Evolutionary conservation across 2,113 vertebrate genomes (phyloP).

Genomic region (Seriola aureovittata): DNA sequence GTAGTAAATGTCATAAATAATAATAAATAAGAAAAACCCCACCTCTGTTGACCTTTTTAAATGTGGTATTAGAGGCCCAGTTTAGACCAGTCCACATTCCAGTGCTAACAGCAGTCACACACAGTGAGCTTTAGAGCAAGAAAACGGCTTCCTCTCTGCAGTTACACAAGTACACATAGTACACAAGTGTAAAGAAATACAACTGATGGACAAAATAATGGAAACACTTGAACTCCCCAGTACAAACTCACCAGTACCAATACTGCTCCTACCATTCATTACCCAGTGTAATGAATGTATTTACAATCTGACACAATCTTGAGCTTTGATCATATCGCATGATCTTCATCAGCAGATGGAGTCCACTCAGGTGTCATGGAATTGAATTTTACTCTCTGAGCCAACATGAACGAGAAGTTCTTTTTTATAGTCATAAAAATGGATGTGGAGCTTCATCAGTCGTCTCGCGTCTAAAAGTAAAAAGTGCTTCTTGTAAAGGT

Average conservation of each 20-base stretch:
- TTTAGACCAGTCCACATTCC: slow-evolving; percentile 6
- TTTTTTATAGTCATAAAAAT: too few species aligned
- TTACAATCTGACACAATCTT: background rate
- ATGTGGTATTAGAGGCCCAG: background rate
- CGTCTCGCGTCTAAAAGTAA: background rate
- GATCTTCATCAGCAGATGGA: background rate
- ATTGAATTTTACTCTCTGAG: background rate
- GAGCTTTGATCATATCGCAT: background rate
- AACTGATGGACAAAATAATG: too few species aligned
- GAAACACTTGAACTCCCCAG: too few species aligned
- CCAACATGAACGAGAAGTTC: background rate
- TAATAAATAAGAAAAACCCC: too few species aligned
- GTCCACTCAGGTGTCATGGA: background rate
- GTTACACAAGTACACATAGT: too few species aligned
- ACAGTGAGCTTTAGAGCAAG: background rate
- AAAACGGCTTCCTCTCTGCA: too few species aligned
- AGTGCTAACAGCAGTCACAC: background rate
- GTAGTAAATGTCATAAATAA: background rate
- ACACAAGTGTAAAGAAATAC: too few species aligned
- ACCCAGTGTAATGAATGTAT: background rate
- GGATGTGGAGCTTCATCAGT: background rate
- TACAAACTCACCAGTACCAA: background rate
- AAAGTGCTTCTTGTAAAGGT: background rate
- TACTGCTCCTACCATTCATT: too few species aligned
- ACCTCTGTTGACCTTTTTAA: too few species aligned